Base-by-base conservation (phyloP, 2,888 invertebrate genomes). In the Chaetoderma sp. region DNA sequence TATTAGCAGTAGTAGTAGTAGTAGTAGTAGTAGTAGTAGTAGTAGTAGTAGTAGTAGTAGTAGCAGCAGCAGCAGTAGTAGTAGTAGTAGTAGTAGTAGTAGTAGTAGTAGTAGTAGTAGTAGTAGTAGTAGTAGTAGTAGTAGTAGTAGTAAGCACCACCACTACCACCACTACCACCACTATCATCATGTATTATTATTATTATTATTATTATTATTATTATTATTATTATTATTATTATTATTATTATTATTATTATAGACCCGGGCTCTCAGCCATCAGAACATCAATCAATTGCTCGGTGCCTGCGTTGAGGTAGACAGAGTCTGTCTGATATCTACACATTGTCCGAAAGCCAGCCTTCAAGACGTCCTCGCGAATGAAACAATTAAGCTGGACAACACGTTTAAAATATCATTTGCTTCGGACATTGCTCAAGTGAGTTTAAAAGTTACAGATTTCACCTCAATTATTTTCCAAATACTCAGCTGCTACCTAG, bases 381-480 rank as follows among this genome's bases (percentile, higher is more conserved):
- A 80, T 67, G 78, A 78, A 10, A 69, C 67, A 45, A 70, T 81
- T 21, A 75, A 74, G 58, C 74, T 82, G 23, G 79, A 78, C 36
- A 74, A 76, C 71, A 78, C 78, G 58, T 82, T 81, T 66, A 71
- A 70, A 32, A 69, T 78, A 16, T 79, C 81, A 6, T 71, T 82
- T 33, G 63, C 69, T 4, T 59, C 64, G 28, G 75, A 75, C 47
- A 75, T 75, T 13, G 67, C 65, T n/a, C 55, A 68, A 58, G 75
- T 74, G 45, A 60, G 60, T 54, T 13, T 16, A n/a, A 36, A 36
- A 36, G 8, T 36, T 36, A 36, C 10, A n/a, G n/a, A n/a, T n/a
- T n/a, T n/a, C n/a, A n/a, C n/a, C n/a, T n/a, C n/a, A n/a, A n/a
- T n/a, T n/a, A n/a, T n/a, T n/a, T n/a, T n/a, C n/a, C n/a, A n/a